Percentiles rank a stretch among this genome's conserved stretches.
Evolutionary conservation across 2,888 invertebrate species (phyloP).

Genomic region (Eledone cirrhosa): DNA sequence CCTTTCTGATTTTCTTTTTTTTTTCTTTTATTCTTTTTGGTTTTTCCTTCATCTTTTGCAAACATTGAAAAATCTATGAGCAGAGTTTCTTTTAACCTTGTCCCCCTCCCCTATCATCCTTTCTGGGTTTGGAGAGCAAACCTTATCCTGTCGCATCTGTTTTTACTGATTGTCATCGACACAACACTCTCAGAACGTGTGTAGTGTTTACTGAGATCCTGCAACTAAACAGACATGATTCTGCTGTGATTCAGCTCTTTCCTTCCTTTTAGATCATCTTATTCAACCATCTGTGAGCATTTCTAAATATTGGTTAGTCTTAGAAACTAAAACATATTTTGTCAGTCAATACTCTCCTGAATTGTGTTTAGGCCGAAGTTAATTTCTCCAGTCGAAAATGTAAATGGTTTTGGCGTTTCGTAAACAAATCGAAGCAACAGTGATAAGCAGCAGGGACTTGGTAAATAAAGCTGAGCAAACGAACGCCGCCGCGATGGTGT

Average conservation of each 20-base stretch:
- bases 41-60: not conserved
- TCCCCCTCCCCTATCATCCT: not conserved
- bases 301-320: conserved; percentile 42
- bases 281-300: conserved; percentile 30
- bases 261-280: not conserved
- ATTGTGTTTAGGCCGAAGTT: conserved; percentile 43
- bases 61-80: not conserved
- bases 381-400: conserved; percentile 36
- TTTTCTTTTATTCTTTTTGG: not conserved
- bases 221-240: not conserved
- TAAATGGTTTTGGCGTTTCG: conserved; percentile 38
- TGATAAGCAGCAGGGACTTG: conserved; percentile 35
- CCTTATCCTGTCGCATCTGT: conserved; percentile 14
- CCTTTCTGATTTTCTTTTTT: not conserved
- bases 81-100: not conserved
- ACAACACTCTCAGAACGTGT: not conserved
- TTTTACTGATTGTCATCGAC: not conserved
- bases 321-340: conserved; percentile 41
- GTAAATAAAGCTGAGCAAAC: conserved; percentile 42
- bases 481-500: not conserved
- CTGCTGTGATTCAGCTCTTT: conserved; percentile 3
- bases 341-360: conserved; percentile 37
- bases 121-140: not conserved
- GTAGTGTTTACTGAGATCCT: conserved; percentile 15
- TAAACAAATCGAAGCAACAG: conserved; percentile 36